These are phyloP conservation scores for Melospiza georgiana DNA, from an alignment of 2,113 vertebrate species.

Conservation along the genomic window DNA sequence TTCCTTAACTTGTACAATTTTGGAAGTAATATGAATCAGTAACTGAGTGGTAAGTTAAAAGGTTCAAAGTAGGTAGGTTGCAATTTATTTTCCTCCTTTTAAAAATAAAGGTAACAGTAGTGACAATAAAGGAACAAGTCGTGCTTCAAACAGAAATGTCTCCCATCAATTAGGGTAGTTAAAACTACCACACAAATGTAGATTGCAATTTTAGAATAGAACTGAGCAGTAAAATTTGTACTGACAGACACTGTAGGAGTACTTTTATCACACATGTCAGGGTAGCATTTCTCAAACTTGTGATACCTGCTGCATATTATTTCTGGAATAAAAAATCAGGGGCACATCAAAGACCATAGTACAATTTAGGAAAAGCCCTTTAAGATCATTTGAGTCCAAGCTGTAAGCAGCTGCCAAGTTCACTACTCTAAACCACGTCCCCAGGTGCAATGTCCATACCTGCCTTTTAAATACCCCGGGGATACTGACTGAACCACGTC, in stretches of 20 bases:
- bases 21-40: not conserved
- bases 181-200: not conserved
- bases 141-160: not conserved
- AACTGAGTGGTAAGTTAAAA: not conserved
- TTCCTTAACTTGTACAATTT: not conserved
- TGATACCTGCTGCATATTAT: not conserved
- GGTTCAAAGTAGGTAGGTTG: not conserved
- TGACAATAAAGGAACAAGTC: not conserved
- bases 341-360: not conserved
- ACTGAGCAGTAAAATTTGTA: not conserved
- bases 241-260: not conserved
- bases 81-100: not conserved
- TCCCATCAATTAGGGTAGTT: not conserved
- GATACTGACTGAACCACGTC: not conserved
- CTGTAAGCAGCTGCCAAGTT: not conserved
- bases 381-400: not conserved
- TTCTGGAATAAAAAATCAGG: not conserved
- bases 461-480: not conserved
- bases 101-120: not conserved
- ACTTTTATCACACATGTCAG: not conserved
- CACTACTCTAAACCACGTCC: not conserved
- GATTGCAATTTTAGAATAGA: not conserved
- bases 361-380: not conserved
- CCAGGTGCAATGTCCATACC: fast-evolving
- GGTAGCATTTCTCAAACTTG: not conserved